Base-by-base conservation (phyloP, 1,140 invertebrate genomes). In the Calosoma granatense region DNA sequence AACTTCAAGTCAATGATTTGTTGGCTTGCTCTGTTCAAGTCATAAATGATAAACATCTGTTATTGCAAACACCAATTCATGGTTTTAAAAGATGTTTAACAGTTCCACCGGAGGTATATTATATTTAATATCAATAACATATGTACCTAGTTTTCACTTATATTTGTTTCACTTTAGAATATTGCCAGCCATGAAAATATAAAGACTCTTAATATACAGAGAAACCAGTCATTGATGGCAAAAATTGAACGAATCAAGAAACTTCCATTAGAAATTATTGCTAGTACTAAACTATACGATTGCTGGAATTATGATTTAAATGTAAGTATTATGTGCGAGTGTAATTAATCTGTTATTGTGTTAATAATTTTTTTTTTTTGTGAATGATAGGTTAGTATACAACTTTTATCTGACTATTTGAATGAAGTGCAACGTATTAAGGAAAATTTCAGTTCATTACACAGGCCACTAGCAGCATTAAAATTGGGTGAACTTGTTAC, bases 1-100 rank as follows among this genome's bases (percentile, higher is more conserved):
- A 62, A 1, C 22, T 76, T 1, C 65, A 68, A 56, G 1, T 61
- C 1, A 67, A 64, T 2, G 59, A 68, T 21, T 56, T 61, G 9
- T 58, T 76, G 17, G 63, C 67, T 0, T 71, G 69, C 43, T 70
- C 73, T 0, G 21, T 74, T 0, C 57, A 54, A 53, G 63, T 67
- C 3, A 56, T 67, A 0, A 43, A 23, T 6, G 56, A 65, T 14
- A 55, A 65, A 19, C 55, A 59, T 2, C 1, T 70, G 12, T 64
- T 64, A 55, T 60, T 74, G 1, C 20, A 67, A 20, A 19, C 72
- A 30, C 69, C 71, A 0, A 57, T 72, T 11, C 21, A 61, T 19
- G 55, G 63, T 30, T 68, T 61, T 9, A 36, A 55, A 1, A 60
- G 59, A 2, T 63, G 60, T 11, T 64, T 65, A 22, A 61, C 52